Conservation (phyloP, 2,797 vertebrate genomes). For the Myiotriccus ornatus region DNA sequence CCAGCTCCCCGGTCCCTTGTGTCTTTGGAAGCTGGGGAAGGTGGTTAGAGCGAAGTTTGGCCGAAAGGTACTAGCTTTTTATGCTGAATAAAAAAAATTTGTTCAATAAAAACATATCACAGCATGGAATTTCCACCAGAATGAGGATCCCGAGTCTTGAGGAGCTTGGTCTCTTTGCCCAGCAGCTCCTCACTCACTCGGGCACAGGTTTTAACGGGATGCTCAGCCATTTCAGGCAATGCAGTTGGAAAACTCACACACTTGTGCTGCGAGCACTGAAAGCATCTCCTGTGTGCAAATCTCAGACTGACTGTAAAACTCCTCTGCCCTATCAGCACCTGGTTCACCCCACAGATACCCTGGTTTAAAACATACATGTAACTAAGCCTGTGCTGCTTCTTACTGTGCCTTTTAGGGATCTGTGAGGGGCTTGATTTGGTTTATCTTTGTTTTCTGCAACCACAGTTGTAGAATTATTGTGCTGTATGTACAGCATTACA, state of each 20-base stretch:
- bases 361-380: neutral
- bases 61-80: accelerated
- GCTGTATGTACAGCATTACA: neutral
- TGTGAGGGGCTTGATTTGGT: neutral
- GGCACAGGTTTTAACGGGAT: neutral
- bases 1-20: accelerated
- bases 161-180: neutral
- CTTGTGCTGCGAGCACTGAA: neutral
- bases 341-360: neutral
- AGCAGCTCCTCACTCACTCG: accelerated
- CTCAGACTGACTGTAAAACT: neutral
- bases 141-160: accelerated
- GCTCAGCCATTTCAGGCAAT: neutral
- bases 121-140: neutral
- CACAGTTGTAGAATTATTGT: neutral
- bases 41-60: neutral
- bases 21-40: neutral
- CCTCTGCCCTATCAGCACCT: neutral
- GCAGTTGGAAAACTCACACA: neutral
- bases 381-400: neutral
- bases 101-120: neutral
- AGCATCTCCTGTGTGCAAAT: accelerated
- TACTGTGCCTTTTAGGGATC: neutral
- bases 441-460: neutral
- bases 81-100: no score